phyloP scores from a whole-genome alignment of 2,797 vertebrate species.

The Peromyscus aztecus region DNA sequence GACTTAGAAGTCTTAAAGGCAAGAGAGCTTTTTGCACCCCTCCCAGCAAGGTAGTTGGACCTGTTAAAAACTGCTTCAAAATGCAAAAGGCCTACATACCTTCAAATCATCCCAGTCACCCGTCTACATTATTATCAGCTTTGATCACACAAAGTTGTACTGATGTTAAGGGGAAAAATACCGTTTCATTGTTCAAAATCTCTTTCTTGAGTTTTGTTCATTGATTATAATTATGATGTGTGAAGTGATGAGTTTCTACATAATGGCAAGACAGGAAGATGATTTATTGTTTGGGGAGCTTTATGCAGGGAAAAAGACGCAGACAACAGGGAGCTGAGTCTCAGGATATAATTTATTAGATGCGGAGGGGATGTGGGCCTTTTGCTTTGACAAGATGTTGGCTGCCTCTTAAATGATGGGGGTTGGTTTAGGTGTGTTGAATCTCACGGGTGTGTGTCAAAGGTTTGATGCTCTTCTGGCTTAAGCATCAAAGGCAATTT shows the following conservation, averaged over 20 bases:
- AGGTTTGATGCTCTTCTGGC: background rate
- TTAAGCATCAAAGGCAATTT: background rate
- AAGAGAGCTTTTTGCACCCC: conserved; percentile 56
- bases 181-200: conserved; percentile 65
- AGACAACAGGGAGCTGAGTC: conserved; percentile 72
- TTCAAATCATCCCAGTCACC: conserved; percentile 49
- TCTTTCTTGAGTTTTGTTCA: conserved; percentile 69
- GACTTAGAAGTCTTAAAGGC: conserved; percentile 80
- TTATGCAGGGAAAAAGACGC: conserved; percentile 62
- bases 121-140: conserved; percentile 52
- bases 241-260: conserved; percentile 74
- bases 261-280: conserved; percentile 76
- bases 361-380: background rate
- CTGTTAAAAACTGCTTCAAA: conserved; percentile 71
- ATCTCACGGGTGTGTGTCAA: background rate
- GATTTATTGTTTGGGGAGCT: conserved; percentile 80
- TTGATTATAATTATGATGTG: conserved; percentile 82
- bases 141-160: conserved; percentile 57
- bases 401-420: background rate
- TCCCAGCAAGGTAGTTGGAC: conserved; percentile 43
- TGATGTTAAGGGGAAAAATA: conserved; percentile 19
- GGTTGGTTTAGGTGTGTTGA: conserved; percentile 6
- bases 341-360: conserved; percentile 66
- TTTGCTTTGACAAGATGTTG: background rate
- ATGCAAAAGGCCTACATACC: conserved; percentile 46